phyloP scores from a whole-genome alignment of 2,797 vertebrate species.

The Acomys russatus region DNA sequence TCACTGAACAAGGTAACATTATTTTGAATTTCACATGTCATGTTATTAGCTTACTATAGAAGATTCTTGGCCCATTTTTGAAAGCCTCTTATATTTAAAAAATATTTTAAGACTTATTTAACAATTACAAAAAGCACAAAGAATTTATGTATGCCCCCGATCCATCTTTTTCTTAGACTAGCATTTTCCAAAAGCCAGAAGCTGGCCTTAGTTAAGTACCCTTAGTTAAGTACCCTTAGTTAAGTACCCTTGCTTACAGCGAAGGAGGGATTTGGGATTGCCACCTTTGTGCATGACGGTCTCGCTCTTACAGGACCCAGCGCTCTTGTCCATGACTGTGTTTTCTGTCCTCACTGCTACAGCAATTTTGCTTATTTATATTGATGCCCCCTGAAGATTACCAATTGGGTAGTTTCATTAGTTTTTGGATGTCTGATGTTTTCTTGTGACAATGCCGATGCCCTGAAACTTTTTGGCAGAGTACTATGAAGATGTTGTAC shows the following conservation, averaged over 20 bases:
- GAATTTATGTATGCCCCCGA: constrained; percentile 6
- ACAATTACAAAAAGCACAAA: constrained; percentile 30
- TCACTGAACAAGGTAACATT: background rate
- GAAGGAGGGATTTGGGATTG: background rate
- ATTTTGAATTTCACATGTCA: background rate
- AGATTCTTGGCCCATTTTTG: constrained; percentile 11
- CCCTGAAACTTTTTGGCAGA: background rate
- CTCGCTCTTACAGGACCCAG: background rate
- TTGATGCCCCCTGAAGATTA: background rate
- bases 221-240: background rate
- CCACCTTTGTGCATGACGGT: background rate
- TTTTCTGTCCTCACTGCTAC: background rate
- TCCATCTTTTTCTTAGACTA: background rate
- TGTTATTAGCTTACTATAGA: background rate
- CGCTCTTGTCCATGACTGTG: background rate
- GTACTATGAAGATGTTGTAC: background rate
- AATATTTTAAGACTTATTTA: constrained; percentile 34
- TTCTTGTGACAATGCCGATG: background rate
- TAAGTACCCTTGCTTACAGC: background rate
- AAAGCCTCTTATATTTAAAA: background rate
- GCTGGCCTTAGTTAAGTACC: background rate
- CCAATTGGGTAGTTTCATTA: background rate
- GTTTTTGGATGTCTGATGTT: background rate
- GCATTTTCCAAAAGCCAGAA: constrained; percentile 27
- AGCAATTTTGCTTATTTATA: background rate